Conservation (phyloP, 2,797 vertebrate genomes). For the Crenichthys baileyi region DNA sequence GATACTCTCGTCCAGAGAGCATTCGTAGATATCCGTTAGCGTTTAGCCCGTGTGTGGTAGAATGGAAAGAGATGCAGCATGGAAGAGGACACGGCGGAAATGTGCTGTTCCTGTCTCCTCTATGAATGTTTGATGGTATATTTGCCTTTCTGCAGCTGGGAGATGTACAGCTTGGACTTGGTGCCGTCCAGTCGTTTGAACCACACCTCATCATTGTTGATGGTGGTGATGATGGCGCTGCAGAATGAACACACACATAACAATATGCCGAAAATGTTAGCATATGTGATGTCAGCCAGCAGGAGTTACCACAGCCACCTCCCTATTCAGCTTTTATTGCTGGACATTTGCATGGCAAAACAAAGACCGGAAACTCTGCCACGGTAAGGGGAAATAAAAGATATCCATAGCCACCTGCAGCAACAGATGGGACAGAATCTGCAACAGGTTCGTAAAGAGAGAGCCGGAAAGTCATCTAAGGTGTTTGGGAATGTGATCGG, state of each 20-base stretch:
- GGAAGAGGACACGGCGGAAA: slow-evolving; percentile 21
- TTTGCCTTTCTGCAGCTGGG: slow-evolving; percentile 99
- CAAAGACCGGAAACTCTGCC: neutral
- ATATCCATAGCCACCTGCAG: no score
- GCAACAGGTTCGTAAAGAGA: no score
- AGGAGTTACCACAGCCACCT: neutral
- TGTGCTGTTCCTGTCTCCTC: slow-evolving; percentile 15
- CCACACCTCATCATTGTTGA: slow-evolving; percentile 99
- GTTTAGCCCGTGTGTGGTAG: slow-evolving; percentile 7
- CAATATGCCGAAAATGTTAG: neutral
- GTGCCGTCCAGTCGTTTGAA: slow-evolving; percentile 97
- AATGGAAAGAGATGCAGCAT: slow-evolving; percentile 20
- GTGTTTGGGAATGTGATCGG: neutral
- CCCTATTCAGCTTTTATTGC: neutral
- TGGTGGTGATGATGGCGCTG: slow-evolving; percentile 97
- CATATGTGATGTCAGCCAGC: neutral
- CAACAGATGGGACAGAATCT: no score
- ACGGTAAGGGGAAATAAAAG: neutral
- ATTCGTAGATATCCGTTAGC: slow-evolving; percentile 3
- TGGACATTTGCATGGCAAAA: neutral
- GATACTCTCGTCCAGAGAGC: slow-evolving; percentile 16
- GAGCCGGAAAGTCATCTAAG: neutral
- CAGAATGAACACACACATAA: neutral
- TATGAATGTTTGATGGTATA: slow-evolving; percentile 95
- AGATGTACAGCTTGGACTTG: slow-evolving; percentile 99